Evolutionary conservation across 1,140 invertebrate species (phyloP).

Genomic region (Drosophila aff.): DNA sequence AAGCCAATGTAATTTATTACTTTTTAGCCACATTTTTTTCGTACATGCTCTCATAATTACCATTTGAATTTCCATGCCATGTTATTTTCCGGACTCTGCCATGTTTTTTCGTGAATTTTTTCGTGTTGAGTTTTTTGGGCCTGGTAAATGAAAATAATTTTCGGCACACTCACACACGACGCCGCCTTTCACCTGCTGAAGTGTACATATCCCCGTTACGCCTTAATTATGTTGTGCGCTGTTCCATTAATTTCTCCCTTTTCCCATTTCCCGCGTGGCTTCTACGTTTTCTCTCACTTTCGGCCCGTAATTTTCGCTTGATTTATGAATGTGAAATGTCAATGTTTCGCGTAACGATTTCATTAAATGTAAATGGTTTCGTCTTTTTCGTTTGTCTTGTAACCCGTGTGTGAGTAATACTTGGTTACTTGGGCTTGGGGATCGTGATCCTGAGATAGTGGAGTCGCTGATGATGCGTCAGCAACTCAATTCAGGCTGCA

Average conservation of each 20-base stretch:
- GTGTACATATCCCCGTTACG: conserved; percentile 61
- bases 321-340: conserved; percentile 81
- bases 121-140: conserved; percentile 11
- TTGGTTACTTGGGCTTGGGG: conserved; percentile 18
- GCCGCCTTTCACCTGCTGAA: conserved; percentile 71
- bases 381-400: conserved; percentile 22
- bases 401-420: conserved; percentile 45
- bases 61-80: conserved; percentile 80
- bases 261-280: conserved; percentile 45
- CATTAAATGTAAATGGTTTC: conserved; percentile 73
- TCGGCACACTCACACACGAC: conserved; percentile 70
- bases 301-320: conserved; percentile 74
- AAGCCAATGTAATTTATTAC: conserved; percentile 81
- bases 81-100: conserved; percentile 46
- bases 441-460: conserved; percentile 25
- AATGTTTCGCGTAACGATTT: conserved; percentile 82
- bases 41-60: conserved; percentile 64
- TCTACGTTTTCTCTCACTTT: conserved; percentile 29
- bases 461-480: conserved; percentile 42
- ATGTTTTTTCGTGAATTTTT: conserved; percentile 27
- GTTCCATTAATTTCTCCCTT: conserved; percentile 69
- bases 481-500: conserved; percentile 63
- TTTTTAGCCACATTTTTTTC: conserved; percentile 58
- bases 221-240: conserved; percentile 78
- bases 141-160: conserved; percentile 59